Evolutionary conservation across 2,888 invertebrate species (phyloP), one percentile per base, ranked within the genome.

Genomic region (Dasysyrphus tricinctus): DNA sequence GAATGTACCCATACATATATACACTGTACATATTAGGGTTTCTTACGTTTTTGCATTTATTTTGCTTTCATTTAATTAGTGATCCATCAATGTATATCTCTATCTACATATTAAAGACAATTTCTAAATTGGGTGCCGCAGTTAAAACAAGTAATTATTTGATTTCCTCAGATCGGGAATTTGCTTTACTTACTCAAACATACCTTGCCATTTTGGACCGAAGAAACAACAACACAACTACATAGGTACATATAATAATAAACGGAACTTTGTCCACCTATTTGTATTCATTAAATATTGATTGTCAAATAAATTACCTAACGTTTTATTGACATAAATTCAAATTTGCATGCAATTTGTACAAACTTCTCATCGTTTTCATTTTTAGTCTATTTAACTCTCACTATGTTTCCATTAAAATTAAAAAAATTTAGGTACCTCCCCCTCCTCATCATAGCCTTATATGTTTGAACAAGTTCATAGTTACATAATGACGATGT

Each of bases 311-410:
- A 57, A 57, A 57, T 56, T 34, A 16, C 24, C 42, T 29, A n/a
- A 29, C 12, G 42, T 14, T 42, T 42, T 29, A 63, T 63, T 63
- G 61, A 63, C 57, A 37, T 57, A 57, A 57, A 34, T 57, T 57
- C 57, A 57, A 57, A 57, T 57, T 57, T 57, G 37, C 34, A 57
- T 57, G 16, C 37, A 57, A 57, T 37, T 57, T 57, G 34, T 57
- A 16, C 16, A 57, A 37, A 34, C 16, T 57, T 37, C 57, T 57
- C 34, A 5, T 42, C 61, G 42, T 44, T 61, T 44, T 63, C 29
- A 9, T 44, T 61, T n/a, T 61, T 8, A 42, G 8, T 63, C 32
- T 39, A 24, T 47, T 16, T 29, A 32, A 6, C 61, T 42, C 24
- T 63, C 44, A 44, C 29, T 44, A 44, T 5, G 1, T 63, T 32